Percentiles rank a stretch among this genome's conserved stretches.
Evolutionary conservation across 2,888 invertebrate species (phyloP).

Genomic region (Ceriagrion tenellum): DNA sequence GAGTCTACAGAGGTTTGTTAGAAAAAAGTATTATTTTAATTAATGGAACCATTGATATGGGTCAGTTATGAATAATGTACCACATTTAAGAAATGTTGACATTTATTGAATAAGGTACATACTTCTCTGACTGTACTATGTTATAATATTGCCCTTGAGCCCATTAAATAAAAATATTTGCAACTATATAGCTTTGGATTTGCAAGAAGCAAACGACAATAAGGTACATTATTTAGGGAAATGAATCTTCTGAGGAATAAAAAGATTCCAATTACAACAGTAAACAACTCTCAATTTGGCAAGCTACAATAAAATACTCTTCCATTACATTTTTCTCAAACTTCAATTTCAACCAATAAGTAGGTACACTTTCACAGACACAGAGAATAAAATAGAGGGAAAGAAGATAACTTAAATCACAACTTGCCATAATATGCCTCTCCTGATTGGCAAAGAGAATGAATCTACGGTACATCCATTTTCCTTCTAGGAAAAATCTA

Average conservation of each 20-base stretch:
- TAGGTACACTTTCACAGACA: background rate
- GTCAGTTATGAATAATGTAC: slow-evolving; percentile 45
- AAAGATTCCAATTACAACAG: too few species aligned
- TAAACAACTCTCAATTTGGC: too few species aligned
- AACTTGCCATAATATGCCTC: background rate
- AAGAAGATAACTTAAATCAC: background rate
- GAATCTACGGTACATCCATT: background rate
- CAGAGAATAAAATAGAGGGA: background rate
- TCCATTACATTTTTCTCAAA: too few species aligned
- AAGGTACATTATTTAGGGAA: background rate
- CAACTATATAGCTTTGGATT: background rate
- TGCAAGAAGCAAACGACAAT: background rate
- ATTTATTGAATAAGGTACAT: slow-evolving; percentile 39
- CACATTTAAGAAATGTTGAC: slow-evolving; percentile 52
- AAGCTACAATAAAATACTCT: too few species aligned
- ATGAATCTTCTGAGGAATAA: too few species aligned
- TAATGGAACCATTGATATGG: slow-evolving; percentile 1
- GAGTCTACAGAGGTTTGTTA: background rate
- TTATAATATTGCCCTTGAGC: slow-evolving; percentile 23
- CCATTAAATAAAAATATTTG: slow-evolving; percentile 43
- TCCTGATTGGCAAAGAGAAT: background rate
- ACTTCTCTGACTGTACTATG: slow-evolving; percentile 44
- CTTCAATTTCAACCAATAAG: too few species aligned
- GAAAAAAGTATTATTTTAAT: slow-evolving; percentile 18
- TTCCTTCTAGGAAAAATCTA: background rate